These are phyloP conservation scores for Thryonomys swinderianus DNA, from an alignment of 2,113 vertebrate genomes.

Conservation along the genomic window DNA sequence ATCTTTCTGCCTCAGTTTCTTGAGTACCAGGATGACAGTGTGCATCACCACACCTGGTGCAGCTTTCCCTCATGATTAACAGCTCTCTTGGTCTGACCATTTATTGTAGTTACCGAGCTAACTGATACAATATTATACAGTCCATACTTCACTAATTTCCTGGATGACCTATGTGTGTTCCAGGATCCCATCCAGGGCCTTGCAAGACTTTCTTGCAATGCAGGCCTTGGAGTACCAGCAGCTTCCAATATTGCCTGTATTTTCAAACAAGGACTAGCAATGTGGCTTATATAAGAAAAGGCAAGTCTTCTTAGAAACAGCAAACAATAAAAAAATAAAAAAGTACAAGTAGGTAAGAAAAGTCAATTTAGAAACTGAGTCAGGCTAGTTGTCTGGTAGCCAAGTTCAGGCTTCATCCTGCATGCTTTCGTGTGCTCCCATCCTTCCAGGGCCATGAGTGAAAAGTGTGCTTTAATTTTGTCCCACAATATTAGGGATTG, in stretches of 20 bases:
- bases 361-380: rapidly evolving
- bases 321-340: too few species aligned
- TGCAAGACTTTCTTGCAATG: neutral
- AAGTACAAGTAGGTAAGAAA: neutral
- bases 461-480: neutral
- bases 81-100: too few species aligned
- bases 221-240: too few species aligned
- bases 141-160: rapidly evolving
- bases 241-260: neutral
- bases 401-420: rapidly evolving
- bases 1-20: too few species aligned
- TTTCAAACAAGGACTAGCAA: too few species aligned
- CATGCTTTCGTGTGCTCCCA: rapidly evolving
- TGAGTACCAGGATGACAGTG: too few species aligned
- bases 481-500: too few species aligned
- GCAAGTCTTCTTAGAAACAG: too few species aligned
- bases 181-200: too few species aligned
- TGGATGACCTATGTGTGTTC: neutral
- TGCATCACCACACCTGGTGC: too few species aligned
- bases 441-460: neutral
- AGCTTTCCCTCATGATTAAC: too few species aligned
- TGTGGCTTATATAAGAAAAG: neutral
- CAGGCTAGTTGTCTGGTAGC: rapidly evolving
- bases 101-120: too few species aligned
- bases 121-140: neutral